Percentiles rank a stretch among this genome's conserved stretches.
These are phyloP conservation scores for Thalpophila matura DNA, from an alignment of 2,888 invertebrate species.

Conservation along the genomic window DNA sequence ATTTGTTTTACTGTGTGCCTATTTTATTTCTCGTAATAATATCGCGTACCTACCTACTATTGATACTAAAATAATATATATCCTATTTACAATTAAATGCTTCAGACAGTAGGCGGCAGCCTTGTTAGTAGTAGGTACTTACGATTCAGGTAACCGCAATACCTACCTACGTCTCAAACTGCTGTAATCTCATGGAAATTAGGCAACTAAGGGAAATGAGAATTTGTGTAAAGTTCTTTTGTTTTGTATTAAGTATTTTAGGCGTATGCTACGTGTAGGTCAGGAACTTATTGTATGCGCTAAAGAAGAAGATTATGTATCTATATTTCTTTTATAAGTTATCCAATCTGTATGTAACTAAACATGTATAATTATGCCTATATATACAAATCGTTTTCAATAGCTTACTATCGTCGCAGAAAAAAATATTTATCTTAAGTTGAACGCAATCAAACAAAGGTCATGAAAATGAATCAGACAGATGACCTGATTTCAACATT, in stretches of 20 bases:
- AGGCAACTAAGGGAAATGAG: conserved; percentile 18
- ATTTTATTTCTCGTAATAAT: neutral
- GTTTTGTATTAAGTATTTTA: too few relatives aligned
- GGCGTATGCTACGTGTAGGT: too few relatives aligned
- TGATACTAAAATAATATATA: neutral
- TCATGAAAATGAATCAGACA: conserved; percentile 29
- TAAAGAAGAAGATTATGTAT: too few relatives aligned
- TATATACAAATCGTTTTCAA: too few relatives aligned
- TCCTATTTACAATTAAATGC: neutral
- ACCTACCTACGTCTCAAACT: neutral
- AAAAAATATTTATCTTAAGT: too few relatives aligned
- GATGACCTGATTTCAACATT: conserved; percentile 50
- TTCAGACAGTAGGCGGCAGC: neutral
- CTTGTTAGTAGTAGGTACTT: neutral
- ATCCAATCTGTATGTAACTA: too few relatives aligned
- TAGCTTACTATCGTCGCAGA: too few relatives aligned
- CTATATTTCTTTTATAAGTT: too few relatives aligned
- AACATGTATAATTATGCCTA: too few relatives aligned
- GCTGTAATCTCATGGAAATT: conserved; percentile 33
- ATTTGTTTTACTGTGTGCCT: neutral
- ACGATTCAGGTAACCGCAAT: conserved; percentile 16
- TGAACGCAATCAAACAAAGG: conserved; percentile 24
- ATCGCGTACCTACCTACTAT: neutral
- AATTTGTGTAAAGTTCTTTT: neutral
- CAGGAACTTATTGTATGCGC: too few relatives aligned